These are phyloP conservation scores for Ailuropoda melanoleuca DNA, from an alignment of 2,113 vertebrate species.

Conservation along the genomic window DNA sequence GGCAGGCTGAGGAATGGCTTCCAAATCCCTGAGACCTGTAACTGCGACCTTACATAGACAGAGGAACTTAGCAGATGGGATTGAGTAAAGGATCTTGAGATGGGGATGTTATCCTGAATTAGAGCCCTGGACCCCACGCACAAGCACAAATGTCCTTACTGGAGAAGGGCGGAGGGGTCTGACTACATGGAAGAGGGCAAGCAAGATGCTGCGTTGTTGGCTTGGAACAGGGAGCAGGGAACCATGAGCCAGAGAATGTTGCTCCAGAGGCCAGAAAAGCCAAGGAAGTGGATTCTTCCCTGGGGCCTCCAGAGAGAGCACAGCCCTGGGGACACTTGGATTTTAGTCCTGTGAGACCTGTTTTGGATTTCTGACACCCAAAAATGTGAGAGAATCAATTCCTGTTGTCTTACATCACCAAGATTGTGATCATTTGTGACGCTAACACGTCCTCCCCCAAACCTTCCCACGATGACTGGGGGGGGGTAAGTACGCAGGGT, in stretches of 20 bases:
- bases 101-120: neutral
- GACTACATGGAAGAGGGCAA: neutral
- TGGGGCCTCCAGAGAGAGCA: accelerated
- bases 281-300: neutral
- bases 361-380: neutral
- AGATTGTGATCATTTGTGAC: neutral
- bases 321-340: neutral
- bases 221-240: neutral
- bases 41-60: accelerated
- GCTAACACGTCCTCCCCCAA: accelerated
- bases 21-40: neutral
- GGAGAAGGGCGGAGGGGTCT: neutral
- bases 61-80: no score
- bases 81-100: neutral
- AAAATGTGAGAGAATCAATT: neutral
- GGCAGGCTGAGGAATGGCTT: neutral
- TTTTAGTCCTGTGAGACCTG: neutral
- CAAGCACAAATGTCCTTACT: neutral
- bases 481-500: no score
- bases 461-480: accelerated
- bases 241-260: accelerated
- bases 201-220: neutral
- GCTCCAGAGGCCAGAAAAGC: neutral
- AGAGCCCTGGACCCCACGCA: accelerated
- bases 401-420: neutral